A percentile compares a stretch with the other conserved stretches of the same genome.
Conservation (phyloP, 2,888 invertebrate species). For the Teleogryllus oceanicus region DNA sequence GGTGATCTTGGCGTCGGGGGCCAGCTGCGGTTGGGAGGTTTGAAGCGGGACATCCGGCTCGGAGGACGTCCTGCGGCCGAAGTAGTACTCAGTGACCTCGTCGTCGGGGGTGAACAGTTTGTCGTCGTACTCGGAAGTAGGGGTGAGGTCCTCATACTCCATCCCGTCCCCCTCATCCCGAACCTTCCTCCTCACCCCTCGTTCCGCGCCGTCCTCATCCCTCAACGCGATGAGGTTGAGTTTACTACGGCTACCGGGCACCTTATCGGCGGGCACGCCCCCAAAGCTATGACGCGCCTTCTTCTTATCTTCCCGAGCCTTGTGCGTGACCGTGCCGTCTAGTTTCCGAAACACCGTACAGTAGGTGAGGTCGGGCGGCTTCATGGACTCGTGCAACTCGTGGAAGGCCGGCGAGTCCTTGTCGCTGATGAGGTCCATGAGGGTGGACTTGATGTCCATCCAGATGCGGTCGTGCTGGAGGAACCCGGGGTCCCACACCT, state of each 20-base stretch:
- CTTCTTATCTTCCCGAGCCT: neutral
- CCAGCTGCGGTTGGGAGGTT: too few species aligned
- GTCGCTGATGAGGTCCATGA: conserved; percentile 21
- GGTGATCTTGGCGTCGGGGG: too few species aligned
- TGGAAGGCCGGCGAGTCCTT: neutral
- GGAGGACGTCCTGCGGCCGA: too few species aligned
- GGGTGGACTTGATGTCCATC: conserved; percentile 23
- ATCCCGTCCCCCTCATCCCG: neutral
- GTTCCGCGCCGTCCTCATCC: neutral
- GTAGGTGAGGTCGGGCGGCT: neutral
- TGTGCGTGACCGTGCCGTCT: neutral
- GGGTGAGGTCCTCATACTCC: neutral
- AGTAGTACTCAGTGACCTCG: too few species aligned
- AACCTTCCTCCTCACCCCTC: neutral
- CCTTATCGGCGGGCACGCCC: neutral
- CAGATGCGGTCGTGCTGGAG: conserved; percentile 20
- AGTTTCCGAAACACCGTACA: neutral
- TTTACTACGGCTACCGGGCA: neutral
- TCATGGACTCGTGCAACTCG: neutral
- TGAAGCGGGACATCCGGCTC: too few species aligned
- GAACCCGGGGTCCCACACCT: neutral
- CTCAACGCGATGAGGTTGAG: neutral
- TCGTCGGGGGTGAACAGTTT: neutral
- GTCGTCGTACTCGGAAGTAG: neutral
- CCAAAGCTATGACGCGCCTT: neutral